Percentiles rank a stretch among this genome's conserved stretches.
Conservation (phyloP, 2,888 invertebrate species). For the Ecliptopera silaceata region DNA sequence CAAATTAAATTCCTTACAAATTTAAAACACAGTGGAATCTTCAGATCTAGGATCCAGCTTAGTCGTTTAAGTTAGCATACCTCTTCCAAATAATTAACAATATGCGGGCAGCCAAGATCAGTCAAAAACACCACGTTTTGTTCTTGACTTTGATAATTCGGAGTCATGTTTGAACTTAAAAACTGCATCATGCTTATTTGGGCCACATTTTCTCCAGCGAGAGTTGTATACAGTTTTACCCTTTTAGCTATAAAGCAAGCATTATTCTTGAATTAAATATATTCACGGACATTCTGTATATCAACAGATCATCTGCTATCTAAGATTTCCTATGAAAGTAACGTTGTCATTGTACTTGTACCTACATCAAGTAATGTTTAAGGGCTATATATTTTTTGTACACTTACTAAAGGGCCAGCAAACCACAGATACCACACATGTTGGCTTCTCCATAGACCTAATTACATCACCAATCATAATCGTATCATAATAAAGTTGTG, state of each 20-base stretch:
- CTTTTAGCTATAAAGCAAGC: constrained; percentile 52
- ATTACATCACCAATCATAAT: constrained; percentile 57
- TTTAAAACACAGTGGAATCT: no score
- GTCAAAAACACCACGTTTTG: constrained; percentile 59
- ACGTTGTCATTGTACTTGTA: no score
- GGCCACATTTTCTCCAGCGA: constrained; percentile 44
- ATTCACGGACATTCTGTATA: no score
- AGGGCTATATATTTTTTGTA: no score
- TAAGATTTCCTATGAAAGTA: no score
- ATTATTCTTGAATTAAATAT: no score
- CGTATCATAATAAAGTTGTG: constrained; percentile 41
- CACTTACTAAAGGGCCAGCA: constrained; percentile 63
- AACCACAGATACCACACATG: constrained; percentile 54
- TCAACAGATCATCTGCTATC: no score
- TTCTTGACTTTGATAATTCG: constrained; percentile 46
- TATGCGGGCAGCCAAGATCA: constrained; percentile 59
- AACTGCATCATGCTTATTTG: constrained; percentile 52
- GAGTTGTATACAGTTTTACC: constrained; percentile 46
- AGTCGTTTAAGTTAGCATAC: constrained; percentile 37
- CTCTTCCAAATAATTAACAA: constrained; percentile 47
- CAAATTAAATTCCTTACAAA: no score
- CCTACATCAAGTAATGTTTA: no score
- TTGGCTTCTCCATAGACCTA: constrained; percentile 51
- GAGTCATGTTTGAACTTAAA: constrained; percentile 41
- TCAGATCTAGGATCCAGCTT: no score